These are phyloP conservation scores for Rhinopomastus cyanomelas DNA, from an alignment of 2,113 vertebrate species.

Conservation along the genomic window DNA sequence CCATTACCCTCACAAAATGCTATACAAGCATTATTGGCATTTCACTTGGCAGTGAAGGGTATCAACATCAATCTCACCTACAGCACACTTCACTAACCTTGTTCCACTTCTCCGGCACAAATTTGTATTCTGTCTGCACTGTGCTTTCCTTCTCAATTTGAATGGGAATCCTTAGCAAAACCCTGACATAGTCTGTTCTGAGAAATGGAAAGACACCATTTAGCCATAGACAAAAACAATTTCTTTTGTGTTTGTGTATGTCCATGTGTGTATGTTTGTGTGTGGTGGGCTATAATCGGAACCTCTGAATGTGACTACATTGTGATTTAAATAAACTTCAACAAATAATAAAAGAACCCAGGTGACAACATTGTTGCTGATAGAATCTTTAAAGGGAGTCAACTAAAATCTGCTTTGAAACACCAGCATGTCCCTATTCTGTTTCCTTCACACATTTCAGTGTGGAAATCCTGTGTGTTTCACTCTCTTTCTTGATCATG, in stretches of 20 bases:
- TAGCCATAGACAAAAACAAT: neutral
- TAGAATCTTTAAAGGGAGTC: neutral
- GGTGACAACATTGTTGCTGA: neutral
- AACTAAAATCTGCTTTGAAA: neutral
- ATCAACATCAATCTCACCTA: constrained; percentile 85
- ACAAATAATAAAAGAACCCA: neutral
- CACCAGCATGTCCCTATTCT: neutral
- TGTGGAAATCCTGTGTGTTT: neutral
- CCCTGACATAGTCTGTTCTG: constrained; percentile 7
- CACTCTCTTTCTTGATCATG: neutral
- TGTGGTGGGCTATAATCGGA: neutral
- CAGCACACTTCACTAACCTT: constrained; percentile 77
- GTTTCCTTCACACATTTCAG: neutral
- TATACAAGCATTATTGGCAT: constrained; percentile 92
- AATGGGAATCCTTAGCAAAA: constrained; percentile 60
- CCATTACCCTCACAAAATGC: constrained; percentile 89
- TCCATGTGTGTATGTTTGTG: neutral
- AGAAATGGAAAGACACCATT: constrained; percentile 40
- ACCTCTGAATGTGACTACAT: neutral
- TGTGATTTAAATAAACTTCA: neutral
- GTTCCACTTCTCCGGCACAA: constrained; percentile 58
- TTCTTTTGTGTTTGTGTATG: neutral
- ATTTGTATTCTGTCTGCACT: constrained; percentile 69
- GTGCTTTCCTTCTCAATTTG: constrained; percentile 44
- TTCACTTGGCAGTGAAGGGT: constrained; percentile 87